phyloP scores from a whole-genome alignment of 1,140 invertebrate species.

The Cecropterus lyciades region DNA sequence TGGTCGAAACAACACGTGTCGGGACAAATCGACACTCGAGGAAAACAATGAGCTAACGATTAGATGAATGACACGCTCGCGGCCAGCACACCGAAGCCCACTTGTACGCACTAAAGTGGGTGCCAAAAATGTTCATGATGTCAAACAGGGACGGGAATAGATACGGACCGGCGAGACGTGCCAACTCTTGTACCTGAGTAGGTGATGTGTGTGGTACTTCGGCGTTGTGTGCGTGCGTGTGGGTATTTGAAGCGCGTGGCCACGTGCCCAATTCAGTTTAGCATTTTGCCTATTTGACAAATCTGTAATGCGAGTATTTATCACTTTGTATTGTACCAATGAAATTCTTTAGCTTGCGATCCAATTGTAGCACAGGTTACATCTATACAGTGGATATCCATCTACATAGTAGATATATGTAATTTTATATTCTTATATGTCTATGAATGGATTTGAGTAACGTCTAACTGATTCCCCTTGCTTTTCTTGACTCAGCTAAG shows the following conservation, averaged over 20 bases:
- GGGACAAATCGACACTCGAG: constrained; percentile 70
- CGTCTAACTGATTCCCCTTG: too few relatives aligned
- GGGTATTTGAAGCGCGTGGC: constrained; percentile 61
- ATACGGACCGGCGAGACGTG: constrained; percentile 59
- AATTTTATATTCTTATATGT: neutral
- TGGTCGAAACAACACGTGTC: constrained; percentile 60
- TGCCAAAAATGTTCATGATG: constrained; percentile 80
- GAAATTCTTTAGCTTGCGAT: constrained; percentile 6
- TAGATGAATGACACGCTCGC: constrained; percentile 79
- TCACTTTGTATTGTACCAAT: constrained; percentile 24
- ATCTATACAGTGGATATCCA: neutral
- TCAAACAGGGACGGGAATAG: constrained; percentile 78
- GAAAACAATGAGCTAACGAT: constrained; percentile 78
- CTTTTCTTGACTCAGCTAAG: too few relatives aligned
- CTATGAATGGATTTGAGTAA: neutral
- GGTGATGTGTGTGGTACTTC: constrained; percentile 35
- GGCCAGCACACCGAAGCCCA: constrained; percentile 57
- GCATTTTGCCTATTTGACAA: constrained; percentile 47
- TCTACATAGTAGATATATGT: neutral
- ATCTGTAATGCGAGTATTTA: constrained; percentile 42
- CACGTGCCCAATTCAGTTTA: constrained; percentile 43
- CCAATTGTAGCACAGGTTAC: constrained; percentile 1
- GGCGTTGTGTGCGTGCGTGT: constrained; percentile 38
- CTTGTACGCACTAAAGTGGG: constrained; percentile 68
- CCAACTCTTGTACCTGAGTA: constrained; percentile 68